phyloP scores from a whole-genome alignment of 92 coral and sea anemone genomes.

The Galaxea fascicularis region DNA sequence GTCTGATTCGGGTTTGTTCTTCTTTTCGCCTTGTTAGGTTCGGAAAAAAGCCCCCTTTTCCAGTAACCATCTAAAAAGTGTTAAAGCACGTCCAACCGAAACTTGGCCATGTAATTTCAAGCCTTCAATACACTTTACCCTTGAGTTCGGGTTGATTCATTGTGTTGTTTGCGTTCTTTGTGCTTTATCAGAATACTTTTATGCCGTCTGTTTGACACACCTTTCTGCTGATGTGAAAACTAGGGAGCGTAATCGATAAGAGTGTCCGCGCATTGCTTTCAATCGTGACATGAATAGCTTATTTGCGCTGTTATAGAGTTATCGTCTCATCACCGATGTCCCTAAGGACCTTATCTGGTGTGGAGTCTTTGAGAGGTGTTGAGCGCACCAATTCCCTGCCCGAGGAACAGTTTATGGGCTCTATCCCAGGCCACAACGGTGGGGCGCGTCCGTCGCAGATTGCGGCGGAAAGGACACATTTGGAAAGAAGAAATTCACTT shows the following conservation, averaged over 20 bases:
- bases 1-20: no score
- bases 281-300: not conserved
- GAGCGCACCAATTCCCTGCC: slow-evolving; percentile 76
- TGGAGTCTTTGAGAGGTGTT: slow-evolving; percentile 43
- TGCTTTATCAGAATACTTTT: no score
- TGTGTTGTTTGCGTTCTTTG: not conserved
- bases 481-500: slow-evolving; percentile 39
- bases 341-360: slow-evolving; percentile 64
- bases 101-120: not conserved
- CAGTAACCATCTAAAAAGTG: not conserved
- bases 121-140: not conserved
- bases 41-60: not conserved
- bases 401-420: slow-evolving; percentile 52
- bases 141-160: not conserved
- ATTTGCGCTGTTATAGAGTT: slow-evolving; percentile 28
- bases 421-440: slow-evolving; percentile 33
- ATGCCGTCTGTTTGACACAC: not conserved
- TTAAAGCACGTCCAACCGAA: not conserved
- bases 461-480: slow-evolving; percentile 15
- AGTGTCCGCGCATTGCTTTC: not conserved
- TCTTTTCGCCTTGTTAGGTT: no score
- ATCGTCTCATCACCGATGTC: slow-evolving; percentile 73
- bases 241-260: not conserved
- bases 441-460: slow-evolving; percentile 35
- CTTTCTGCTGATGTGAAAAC: not conserved